Conservation (phyloP, 1,140 invertebrate species). For the Rhyzopertha dominica region DNA sequence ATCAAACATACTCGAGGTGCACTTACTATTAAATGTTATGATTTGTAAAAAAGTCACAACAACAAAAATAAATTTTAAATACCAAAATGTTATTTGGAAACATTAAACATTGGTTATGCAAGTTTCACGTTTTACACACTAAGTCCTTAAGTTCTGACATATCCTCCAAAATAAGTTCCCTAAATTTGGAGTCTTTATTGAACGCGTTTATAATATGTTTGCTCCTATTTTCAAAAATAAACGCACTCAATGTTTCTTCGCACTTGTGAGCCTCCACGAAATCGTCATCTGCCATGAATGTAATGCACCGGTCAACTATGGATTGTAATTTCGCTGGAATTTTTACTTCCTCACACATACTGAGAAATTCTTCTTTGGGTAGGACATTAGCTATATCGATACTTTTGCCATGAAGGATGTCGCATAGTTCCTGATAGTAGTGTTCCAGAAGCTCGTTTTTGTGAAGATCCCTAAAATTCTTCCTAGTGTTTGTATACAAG, state of each 20-base stretch:
- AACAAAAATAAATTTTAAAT: too few relatives aligned
- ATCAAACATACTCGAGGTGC: too few relatives aligned
- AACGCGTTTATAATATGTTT: conserved; percentile 12
- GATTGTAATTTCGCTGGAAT: conserved; percentile 15
- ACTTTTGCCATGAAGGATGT: background rate
- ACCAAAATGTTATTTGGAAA: too few relatives aligned
- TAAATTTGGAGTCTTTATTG: conserved; percentile 12
- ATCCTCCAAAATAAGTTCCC: conserved; percentile 19
- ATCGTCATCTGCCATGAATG: conserved; percentile 12
- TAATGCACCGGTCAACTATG: conserved; percentile 15
- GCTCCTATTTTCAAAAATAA: conserved; percentile 16
- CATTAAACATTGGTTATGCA: too few relatives aligned
- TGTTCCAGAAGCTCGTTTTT: conserved; percentile 47
- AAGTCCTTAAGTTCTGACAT: conserved; percentile 21
- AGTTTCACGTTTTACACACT: too few relatives aligned
- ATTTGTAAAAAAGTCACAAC: too few relatives aligned
- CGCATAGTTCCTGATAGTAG: conserved; percentile 45
- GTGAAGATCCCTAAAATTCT: conserved; percentile 37
- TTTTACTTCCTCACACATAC: conserved; percentile 15
- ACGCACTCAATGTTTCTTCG: conserved; percentile 17
- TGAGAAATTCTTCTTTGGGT: conserved; percentile 11
- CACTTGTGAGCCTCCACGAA: conserved; percentile 3
- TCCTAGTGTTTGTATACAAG: conserved; percentile 40
- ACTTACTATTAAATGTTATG: too few relatives aligned
- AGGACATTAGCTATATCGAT: conserved; percentile 1